Evolutionary conservation across 2,888 invertebrate species (phyloP).

Genomic region (Callinectes sapidus): DNA sequence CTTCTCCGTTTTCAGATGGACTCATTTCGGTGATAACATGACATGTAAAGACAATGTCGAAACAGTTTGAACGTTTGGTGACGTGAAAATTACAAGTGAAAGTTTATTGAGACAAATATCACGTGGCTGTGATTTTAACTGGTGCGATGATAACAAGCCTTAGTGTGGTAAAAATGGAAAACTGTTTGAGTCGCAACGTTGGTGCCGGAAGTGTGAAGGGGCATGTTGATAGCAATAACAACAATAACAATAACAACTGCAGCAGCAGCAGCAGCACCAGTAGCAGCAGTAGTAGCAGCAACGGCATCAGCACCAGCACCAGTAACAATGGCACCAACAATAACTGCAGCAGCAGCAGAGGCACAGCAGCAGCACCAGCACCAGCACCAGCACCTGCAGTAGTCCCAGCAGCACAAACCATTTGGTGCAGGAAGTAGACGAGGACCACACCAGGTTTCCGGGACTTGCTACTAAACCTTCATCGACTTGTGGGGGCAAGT

Average conservation of each 20-base stretch:
- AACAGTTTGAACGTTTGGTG: background rate
- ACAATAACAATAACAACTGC: background rate
- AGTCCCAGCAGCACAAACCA: background rate
- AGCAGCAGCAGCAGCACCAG: background rate
- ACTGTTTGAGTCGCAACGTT: background rate
- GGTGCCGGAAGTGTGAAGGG: background rate
- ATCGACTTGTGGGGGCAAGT: constrained; percentile 43
- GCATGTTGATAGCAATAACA: constrained; percentile 13
- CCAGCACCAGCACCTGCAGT: background rate
- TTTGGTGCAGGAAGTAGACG: background rate
- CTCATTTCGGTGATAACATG: background rate
- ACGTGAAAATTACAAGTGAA: background rate
- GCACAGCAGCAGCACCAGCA: background rate
- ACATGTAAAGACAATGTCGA: background rate
- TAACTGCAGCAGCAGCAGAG: background rate
- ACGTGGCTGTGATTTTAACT: background rate
- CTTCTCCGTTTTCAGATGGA: background rate
- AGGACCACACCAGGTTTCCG: constrained; percentile 7
- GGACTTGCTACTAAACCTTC: constrained; percentile 19
- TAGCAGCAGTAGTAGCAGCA: background rate
- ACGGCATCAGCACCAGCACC: background rate
- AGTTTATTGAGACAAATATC: background rate
- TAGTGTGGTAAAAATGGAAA: background rate
- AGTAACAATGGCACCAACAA: background rate
- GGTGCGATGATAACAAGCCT: background rate